These are phyloP conservation scores for Ailurus styani DNA, from an alignment of 2,113 vertebrate species.

Conservation along the genomic window DNA sequence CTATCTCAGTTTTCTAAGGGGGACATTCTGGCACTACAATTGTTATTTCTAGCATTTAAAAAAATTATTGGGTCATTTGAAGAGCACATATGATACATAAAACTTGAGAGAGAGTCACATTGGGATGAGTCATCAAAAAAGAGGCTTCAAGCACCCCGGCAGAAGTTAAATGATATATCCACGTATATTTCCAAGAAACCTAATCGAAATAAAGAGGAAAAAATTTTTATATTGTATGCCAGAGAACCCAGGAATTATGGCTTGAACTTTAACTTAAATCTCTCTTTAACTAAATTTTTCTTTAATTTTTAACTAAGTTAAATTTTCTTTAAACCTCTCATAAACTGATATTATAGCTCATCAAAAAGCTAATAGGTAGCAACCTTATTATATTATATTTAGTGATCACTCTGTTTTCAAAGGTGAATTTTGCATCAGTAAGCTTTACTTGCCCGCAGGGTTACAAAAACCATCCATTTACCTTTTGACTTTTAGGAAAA, in stretches of 20 bases:
- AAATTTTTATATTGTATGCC: background rate
- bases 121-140: background rate
- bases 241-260: background rate
- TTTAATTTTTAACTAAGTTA: too few relatives aligned
- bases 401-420: background rate
- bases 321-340: fast-evolving
- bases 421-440: background rate
- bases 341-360: background rate
- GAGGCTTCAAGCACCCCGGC: background rate
- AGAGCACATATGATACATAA: background rate
- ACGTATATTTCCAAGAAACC: background rate
- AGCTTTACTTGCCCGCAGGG: background rate
- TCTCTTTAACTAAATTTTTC: too few relatives aligned
- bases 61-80: background rate
- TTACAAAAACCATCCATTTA: background rate
- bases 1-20: background rate
- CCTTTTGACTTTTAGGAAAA: background rate
- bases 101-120: background rate
- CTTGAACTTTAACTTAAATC: too few relatives aligned
- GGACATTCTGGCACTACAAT: background rate
- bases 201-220: background rate
- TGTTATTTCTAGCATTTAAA: background rate
- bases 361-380: background rate
- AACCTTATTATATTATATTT: conserved; percentile 19
- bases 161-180: background rate